Evolutionary conservation across 2,888 invertebrate species (phyloP), one percentile per base, ranked within the genome.

Genomic region (Phyto melanocephala): DNA sequence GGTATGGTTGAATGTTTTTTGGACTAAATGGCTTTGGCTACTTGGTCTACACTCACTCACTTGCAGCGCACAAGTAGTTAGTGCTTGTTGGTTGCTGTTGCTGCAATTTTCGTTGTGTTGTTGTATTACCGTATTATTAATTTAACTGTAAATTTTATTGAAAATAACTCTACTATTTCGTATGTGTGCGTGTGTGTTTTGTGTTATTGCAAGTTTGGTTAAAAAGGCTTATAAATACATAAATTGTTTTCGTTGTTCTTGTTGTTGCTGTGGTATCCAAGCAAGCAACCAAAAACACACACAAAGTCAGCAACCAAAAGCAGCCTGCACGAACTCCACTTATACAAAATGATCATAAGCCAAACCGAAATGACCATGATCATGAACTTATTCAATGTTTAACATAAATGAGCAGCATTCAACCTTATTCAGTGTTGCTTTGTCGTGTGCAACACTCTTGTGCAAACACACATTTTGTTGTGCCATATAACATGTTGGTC

Each of bases 311-410:
- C 47, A 62, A 42, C 17, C 24, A 42, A 54, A 54, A 42, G 10
- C 13, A 11, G 37, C 33, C 11, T 5, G 3, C 28, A 58, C 22
- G 20, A 17, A 62, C 50, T 52, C 1, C 15, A 40, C 52, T 37
- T 24, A 52, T 42, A 33, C 42, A 22, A 67, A 71, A 68, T 56
- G 52, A 71, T 68, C 52, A 71, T 52, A 20, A 24, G 63, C 37
- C 65, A 60, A n/a, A 75, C 40, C 47, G 52, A 60, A 67, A 83
- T 81, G 83, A 58, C 83, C 83, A 81, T 83, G 83, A 83, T 80
- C 83, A 83, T 83, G 83, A 83, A 83, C 83, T 83, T 83, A 67
- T 72, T 71, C 42, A 60, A 79, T 79, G 58, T 75, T 75, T 15
- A 71, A 62, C 67, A 65, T 52, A 47, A 63, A 68, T 72, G 17